Evolutionary conservation across 2,797 vertebrate species (phyloP).

Genomic region (Lophius americanus): DNA sequence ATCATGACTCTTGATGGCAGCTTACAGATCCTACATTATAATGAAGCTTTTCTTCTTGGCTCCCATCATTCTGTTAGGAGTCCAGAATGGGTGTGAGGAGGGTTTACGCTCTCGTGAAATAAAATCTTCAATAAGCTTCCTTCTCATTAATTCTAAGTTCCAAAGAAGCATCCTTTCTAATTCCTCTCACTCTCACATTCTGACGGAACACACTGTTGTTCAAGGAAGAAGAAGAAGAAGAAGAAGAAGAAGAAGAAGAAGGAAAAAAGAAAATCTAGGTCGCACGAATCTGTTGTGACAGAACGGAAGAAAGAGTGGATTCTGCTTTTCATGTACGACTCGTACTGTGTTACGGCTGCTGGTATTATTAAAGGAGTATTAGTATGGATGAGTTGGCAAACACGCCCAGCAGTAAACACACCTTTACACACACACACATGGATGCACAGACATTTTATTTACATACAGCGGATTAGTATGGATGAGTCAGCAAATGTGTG

Average conservation of each 20-base stretch:
- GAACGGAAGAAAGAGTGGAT: neutral
- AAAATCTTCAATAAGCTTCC: too few species aligned
- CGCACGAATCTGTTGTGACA: slow-evolving; percentile 11
- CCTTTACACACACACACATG: neutral
- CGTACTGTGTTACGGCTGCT: neutral
- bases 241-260: slow-evolving; percentile 8
- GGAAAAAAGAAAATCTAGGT: slow-evolving; percentile 39
- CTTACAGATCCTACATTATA: too few species aligned
- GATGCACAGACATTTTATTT: slow-evolving; percentile 8
- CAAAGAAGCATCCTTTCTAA: neutral
- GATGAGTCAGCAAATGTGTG: neutral
- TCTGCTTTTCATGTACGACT: neutral
- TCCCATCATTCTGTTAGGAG: too few species aligned
- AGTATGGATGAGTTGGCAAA: slow-evolving; percentile 11
- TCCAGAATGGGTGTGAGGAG: too few species aligned
- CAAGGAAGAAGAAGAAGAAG: slow-evolving; percentile 1
- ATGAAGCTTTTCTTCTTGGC: too few species aligned
- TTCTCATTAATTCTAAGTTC: too few species aligned
- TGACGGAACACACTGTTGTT: too few species aligned
- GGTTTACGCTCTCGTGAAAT: too few species aligned
- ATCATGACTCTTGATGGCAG: too few species aligned
- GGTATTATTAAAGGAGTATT: neutral
- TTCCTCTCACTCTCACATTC: neutral
- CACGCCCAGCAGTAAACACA: neutral
- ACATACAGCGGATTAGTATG: neutral